Evolutionary conservation across 1,140 invertebrate species (phyloP).

Genomic region (Bombus balteatus): DNA sequence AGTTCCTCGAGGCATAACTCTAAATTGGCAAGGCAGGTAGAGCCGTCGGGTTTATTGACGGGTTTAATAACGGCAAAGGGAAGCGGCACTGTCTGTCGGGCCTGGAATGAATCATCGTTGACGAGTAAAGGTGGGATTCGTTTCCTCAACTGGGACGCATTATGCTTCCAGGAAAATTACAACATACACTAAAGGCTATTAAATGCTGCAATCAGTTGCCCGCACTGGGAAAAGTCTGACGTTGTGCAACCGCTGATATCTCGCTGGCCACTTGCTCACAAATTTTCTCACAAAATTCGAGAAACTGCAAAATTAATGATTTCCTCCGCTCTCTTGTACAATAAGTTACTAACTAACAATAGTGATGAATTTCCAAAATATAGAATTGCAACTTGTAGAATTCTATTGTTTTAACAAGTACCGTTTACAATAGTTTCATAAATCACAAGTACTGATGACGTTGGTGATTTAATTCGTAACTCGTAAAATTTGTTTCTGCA

Average conservation of each 20-base stretch:
- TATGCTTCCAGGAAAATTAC: slow-evolving; percentile 59
- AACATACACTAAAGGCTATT: slow-evolving; percentile 44
- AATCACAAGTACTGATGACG: too few species aligned
- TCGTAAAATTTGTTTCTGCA: too few species aligned
- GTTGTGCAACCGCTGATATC: slow-evolving; percentile 39
- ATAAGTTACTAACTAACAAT: neutral
- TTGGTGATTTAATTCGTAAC: too few species aligned
- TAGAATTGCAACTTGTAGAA: too few species aligned
- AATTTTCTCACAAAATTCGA: neutral
- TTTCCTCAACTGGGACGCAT: slow-evolving; percentile 52
- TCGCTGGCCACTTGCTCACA: neutral
- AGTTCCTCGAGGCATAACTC: neutral
- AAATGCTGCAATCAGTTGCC: slow-evolving; percentile 50
- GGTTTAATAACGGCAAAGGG: slow-evolving; percentile 31
- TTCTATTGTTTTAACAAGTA: too few species aligned
- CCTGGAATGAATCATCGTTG: slow-evolving; percentile 57
- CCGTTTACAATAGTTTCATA: too few species aligned
- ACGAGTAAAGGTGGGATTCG: slow-evolving; percentile 54
- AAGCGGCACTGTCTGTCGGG: slow-evolving; percentile 36
- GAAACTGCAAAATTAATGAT: neutral
- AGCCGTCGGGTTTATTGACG: slow-evolving; percentile 20
- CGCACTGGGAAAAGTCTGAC: slow-evolving; percentile 35
- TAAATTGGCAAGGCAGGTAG: neutral
- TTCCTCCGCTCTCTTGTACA: neutral
- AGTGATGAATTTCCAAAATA: too few species aligned